Conservation (phyloP, 2,113 vertebrate species). For the Tupaia chinensis region DNA sequence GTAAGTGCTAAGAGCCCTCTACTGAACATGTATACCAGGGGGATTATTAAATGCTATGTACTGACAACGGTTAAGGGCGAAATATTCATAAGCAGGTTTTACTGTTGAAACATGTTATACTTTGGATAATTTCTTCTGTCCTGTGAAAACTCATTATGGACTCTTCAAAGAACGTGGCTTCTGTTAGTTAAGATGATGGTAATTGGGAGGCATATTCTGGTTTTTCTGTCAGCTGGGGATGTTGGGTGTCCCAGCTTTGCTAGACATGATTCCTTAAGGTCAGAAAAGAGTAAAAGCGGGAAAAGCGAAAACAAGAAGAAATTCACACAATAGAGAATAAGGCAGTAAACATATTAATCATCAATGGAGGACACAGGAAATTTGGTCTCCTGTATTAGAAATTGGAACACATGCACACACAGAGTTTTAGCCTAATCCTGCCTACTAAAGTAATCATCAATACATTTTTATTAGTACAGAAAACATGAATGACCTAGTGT, state of each 20-base stretch:
- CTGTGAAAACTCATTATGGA: conserved; percentile 53
- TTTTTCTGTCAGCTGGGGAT: background rate
- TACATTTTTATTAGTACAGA: background rate
- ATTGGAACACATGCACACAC: background rate
- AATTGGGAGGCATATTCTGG: background rate
- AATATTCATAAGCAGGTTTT: conserved; percentile 36
- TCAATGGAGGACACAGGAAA: background rate
- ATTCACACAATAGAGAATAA: background rate
- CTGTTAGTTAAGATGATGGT: background rate
- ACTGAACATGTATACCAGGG: background rate
- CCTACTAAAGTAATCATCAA: background rate
- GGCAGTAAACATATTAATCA: conserved; percentile 22
- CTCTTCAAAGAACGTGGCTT: conserved; percentile 19
- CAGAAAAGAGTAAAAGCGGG: conserved; percentile 63
- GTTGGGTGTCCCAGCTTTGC: background rate
- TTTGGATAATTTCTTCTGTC: conserved; percentile 64
- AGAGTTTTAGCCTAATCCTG: background rate
- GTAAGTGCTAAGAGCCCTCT: background rate
- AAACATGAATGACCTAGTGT: background rate
- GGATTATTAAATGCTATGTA: conserved; percentile 17
- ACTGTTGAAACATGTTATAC: background rate
- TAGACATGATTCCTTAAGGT: background rate
- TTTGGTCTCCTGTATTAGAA: background rate
- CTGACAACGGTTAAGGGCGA: conserved; percentile 40
- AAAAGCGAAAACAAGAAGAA: conserved; percentile 15